Conservation (phyloP, 1,140 invertebrate genomes). For the Teleopsis dalmanni region DNA sequence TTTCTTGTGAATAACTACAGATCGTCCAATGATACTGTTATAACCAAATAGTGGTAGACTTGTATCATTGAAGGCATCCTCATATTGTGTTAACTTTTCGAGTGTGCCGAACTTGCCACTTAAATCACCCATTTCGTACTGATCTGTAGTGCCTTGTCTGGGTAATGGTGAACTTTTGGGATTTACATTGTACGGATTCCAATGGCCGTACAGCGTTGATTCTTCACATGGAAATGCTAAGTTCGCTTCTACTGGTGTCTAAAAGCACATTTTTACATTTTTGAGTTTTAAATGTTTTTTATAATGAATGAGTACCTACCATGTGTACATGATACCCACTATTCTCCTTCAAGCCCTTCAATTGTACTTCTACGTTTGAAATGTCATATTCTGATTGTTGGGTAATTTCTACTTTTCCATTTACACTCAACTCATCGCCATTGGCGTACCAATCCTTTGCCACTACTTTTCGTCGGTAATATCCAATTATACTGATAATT, state of each 20-base stretch:
- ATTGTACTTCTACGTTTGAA: conserved; percentile 67
- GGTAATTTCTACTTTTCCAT: conserved; percentile 70
- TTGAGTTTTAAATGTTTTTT: not conserved
- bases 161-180: conserved; percentile 53
- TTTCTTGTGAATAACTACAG: conserved; percentile 77
- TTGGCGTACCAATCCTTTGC: conserved; percentile 82
- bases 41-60: conserved; percentile 78
- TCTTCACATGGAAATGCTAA: conserved; percentile 82
- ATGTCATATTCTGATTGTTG: conserved; percentile 81
- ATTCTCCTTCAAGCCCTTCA: conserved; percentile 63
- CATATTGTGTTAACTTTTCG: conserved; percentile 52
- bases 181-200: conserved; percentile 71
- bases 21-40: conserved; percentile 71
- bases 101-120: conserved; percentile 81
- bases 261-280: conserved; percentile 11
- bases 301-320: conserved; percentile 52
- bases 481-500: conserved; percentile 58
- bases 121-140: conserved; percentile 84
- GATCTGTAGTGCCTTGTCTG: conserved; percentile 65
- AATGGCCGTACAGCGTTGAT: conserved; percentile 70
- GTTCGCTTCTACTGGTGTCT: conserved; percentile 71
- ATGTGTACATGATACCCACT: conserved; percentile 76
- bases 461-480: conserved; percentile 74
- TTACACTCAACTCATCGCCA: conserved; percentile 53
- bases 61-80: conserved; percentile 67